Evolutionary conservation across 1,140 invertebrate species (phyloP).

Genomic region (Drosophila simulans): DNA sequence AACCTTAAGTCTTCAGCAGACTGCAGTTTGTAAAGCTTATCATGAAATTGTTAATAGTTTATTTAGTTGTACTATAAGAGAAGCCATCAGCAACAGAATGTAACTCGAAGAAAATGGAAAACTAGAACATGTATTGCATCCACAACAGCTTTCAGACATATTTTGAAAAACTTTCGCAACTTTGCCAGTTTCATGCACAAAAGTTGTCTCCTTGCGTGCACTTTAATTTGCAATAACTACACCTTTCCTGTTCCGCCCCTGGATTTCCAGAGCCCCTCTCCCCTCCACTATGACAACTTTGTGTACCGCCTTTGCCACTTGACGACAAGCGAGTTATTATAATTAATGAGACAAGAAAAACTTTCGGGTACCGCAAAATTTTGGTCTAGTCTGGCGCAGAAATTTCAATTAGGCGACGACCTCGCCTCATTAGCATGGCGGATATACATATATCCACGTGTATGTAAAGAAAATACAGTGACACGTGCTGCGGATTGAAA

Average conservation of each 20-base stretch:
- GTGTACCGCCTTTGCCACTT: conserved; percentile 1
- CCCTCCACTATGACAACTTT: no score
- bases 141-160: background rate
- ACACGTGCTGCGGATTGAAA: conserved; percentile 3
- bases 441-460: background rate
- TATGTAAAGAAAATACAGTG: background rate
- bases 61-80: no score
- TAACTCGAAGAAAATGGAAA: no score
- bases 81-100: no score
- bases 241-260: background rate
- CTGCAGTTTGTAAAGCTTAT: no score
- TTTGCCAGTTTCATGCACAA: background rate
- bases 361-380: conserved; percentile 15
- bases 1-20: no score
- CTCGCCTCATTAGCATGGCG: conserved; percentile 30
- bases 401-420: conserved; percentile 38
- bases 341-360: conserved; percentile 29
- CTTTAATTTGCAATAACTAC: conserved; percentile 15
- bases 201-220: conserved; percentile 36
- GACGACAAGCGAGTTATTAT: conserved; percentile 36
- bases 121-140: background rate
- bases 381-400: conserved; percentile 8
- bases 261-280: background rate
- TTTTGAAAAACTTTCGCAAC: background rate
- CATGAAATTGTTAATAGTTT: no score